Base-by-base conservation (phyloP, 2,888 invertebrate species). In the Cerceris rybyensis region DNA sequence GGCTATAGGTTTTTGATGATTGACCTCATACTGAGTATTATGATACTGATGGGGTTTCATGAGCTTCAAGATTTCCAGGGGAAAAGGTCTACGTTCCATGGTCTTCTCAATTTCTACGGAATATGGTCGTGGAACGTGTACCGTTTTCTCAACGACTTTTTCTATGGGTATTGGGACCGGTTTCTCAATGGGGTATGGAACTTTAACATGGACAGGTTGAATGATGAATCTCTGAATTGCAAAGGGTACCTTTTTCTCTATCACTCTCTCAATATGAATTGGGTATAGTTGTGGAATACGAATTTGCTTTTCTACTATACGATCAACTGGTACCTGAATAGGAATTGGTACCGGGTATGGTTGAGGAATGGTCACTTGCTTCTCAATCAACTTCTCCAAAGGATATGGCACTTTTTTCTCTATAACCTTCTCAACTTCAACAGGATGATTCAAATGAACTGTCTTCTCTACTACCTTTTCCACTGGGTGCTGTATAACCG, bases 71-170 rank as follows among this genome's bases (percentile, higher is more conserved):
- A 41, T 54, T 5, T 50, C 77, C 42, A 13, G 8, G 6, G 42
- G 14, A 14, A 50, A 58, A 6, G 11, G 60, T 16, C 43, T 68
- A n/a, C 16, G 59, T 7, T 70, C 60, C 16, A 57, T 39, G 55
- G 86, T 86, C 74, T 86, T 92, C 41, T 78, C 87, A 13, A 89
- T 69, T 50, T 92, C 89, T 16, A 88, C 70, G 5, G 91, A 89
- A 75, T 91, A 90, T 0, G 94, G 94, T 1, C 94, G 93, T 7
- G 94, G 94, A 77, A 94, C 93, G 0, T 94, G 94, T 74, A 95
- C 93, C 0, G 94, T 94, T 82, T 94, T 95, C 79, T 95, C 95
- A 0, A 96, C 93, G 46, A 95, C 93, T 69, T 94, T 94, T 77
- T 93, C 93, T 0, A 94, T 93, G 0, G 93, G 60, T 0, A 61